Evolutionary conservation across 2,113 vertebrate species (phyloP).

Genomic region (Micromys minutus): DNA sequence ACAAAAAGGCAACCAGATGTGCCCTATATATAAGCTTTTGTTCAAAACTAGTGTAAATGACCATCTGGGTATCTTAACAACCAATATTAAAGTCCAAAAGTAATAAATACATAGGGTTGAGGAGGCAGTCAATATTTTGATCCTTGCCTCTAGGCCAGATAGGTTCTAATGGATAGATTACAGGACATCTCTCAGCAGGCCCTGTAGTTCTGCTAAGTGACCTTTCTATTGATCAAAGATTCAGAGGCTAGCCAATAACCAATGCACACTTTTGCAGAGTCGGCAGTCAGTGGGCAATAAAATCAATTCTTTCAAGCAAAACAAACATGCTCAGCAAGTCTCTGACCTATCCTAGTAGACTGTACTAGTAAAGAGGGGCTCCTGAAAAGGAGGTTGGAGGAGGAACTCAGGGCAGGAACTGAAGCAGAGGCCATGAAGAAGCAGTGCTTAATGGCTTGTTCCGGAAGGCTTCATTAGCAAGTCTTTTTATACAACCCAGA

Average conservation of each 20-base stretch:
- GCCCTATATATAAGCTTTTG: not conserved
- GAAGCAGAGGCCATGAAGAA: not conserved
- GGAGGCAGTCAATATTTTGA: not conserved
- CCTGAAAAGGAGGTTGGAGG: not conserved
- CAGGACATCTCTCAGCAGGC: not conserved
- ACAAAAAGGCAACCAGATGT: not conserved
- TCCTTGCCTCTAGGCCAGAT: not conserved
- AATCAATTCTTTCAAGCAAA: not conserved
- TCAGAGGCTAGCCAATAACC: not conserved
- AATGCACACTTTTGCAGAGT: not conserved
- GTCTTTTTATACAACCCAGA: not conserved
- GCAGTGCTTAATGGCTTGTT: not conserved
- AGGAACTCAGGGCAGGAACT: not conserved
- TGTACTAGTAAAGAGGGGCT: not conserved
- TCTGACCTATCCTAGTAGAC: not conserved
- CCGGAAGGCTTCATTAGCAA: not conserved
- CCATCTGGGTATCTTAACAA: not conserved
- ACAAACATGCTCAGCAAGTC: not conserved
- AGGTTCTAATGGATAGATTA: not conserved
- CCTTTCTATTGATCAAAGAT: not conserved
- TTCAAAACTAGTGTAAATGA: not conserved
- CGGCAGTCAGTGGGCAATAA: not conserved
- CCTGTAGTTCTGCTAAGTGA: not conserved
- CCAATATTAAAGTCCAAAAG: not conserved
- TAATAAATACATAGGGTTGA: not conserved